Conservation (phyloP, 2,888 invertebrate genomes). For the Zygothrica quintamaculata region DNA sequence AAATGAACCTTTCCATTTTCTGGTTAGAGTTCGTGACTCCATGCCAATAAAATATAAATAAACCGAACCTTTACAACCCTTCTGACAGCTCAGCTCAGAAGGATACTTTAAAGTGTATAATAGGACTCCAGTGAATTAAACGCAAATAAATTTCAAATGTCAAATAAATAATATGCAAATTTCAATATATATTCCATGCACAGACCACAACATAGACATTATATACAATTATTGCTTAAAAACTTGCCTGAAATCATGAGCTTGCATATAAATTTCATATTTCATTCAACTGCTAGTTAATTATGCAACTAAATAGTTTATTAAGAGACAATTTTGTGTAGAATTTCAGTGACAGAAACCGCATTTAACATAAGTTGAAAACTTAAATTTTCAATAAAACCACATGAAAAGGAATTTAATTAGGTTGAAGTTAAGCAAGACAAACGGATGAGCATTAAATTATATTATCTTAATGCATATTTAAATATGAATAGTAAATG, state of each 20-base stretch:
- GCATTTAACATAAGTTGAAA: too few relatives aligned
- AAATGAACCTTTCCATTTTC: background rate
- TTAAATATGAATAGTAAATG: too few relatives aligned
- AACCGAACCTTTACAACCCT: slow-evolving; percentile 9
- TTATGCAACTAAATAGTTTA: slow-evolving; percentile 1
- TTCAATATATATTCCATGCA: too few relatives aligned
- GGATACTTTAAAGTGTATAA: slow-evolving; percentile 16
- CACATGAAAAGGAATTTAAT: too few relatives aligned
- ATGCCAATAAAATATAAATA: background rate
- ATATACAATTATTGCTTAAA: too few relatives aligned
- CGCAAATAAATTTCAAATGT: slow-evolving; percentile 29
- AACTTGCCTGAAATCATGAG: too few relatives aligned
- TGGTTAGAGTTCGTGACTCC: slow-evolving; percentile 5
- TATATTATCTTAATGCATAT: too few relatives aligned
- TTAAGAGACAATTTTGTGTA: too few relatives aligned
- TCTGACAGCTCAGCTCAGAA: slow-evolving; percentile 5
- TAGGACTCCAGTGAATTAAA: slow-evolving; percentile 6
- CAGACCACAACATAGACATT: slow-evolving; percentile 6
- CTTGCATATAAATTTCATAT: slow-evolving; percentile 1
- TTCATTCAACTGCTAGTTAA: background rate
- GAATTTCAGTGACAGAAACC: too few relatives aligned
- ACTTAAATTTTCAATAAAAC: too few relatives aligned
- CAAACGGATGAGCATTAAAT: too few relatives aligned
- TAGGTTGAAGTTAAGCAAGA: too few relatives aligned
- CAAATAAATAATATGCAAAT: slow-evolving; percentile 17